Base-by-base conservation (phyloP, 2,797 vertebrate genomes). In the Zalophus californianus region DNA sequence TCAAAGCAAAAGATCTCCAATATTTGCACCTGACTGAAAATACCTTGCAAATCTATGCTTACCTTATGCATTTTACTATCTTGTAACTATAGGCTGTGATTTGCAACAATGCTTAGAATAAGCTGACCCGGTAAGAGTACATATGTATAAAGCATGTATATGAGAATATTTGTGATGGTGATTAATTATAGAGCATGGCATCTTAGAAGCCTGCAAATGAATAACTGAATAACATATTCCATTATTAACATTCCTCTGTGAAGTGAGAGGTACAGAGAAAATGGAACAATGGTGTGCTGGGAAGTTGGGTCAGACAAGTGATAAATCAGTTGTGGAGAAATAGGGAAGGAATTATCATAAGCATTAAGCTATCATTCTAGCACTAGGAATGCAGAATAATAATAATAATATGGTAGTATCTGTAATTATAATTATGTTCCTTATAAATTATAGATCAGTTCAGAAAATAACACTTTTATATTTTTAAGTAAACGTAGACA, bases 171-270 rank as follows among this genome's bases (percentile, higher is more conserved):
- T 89, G 88, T 86, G 83, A 77, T 82, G 73, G 90, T 93, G 95
- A 94, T 98, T 98, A 97, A 97, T 97, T 97, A 89, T 16, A 87
- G 64, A 91, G 73, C 25, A 13, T 38, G 10, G 83, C 79, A 90
- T 50, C 73, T 84, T 54, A 58, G 90, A 80, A 96, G 77, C 86
- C 88, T 58, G 79, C 70, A 82, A 93, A 97, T 60, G 96, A 87
- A 93, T 86, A 79, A 2, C 13, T 35, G 70, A 90, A 72, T 85
- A 93, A 56, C 82, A 4, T 32, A 68, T 27, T 73, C 92, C 48
- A 62, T 94, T 84, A 72, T 96, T 94, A 93, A 90, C 88, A 93
- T 83, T 79, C 75, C 79, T 94, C 54, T 38, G 91, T 85, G 93
- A 91, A 70, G 85, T 70, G 64, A 64, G 73, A 13, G 20, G 41